Evolutionary conservation across 2,888 invertebrate genomes (phyloP), one percentile per base, ranked within the genome.

Genomic region (Clusia tigrina): DNA sequence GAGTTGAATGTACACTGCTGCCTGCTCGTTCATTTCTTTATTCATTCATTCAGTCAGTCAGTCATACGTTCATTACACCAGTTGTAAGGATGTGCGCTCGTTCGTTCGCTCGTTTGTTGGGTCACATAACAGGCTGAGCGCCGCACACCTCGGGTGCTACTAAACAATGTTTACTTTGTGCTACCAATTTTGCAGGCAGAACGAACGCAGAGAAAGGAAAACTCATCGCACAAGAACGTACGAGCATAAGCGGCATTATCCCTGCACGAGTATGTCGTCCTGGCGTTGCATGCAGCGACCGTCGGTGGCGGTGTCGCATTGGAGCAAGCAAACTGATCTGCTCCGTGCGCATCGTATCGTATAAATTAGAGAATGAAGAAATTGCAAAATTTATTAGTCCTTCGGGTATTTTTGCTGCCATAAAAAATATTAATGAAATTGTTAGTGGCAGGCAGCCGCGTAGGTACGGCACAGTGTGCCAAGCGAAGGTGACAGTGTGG

Each of bases 311-410:
- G n/a, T n/a, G n/a, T n/a, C n/a, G n/a, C n/a, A n/a, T 32, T 6
- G 32, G 32, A 9, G 6, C 32, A 12, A 32, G 6, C 12, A 12
- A 12, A 12, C 32, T 32, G 32, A 12, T 6, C 32, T 42, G 42
- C 10, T 5, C 48, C 15, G 6, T 48, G 48, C 22, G 3, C 56
- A 52, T 18, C 63, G 64, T 71, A 67, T 71, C 68, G 72, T 76
- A 70, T 72, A 74, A 76, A 74, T 74, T 77, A 74, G 76, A 71
- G 72, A 68, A 74, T 77, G 74, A 75, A 74, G 70, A 74, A 80
- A 77, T 74, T 75, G 72, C 71, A 67, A 74, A 79, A 80, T 80
- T 78, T 79, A 79, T 79, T 77, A 74, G 73, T 74, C 78, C 74
- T 75, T 48, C 60, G 72, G 76, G 79, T 64, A 56, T 62, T 64